Percentiles rank a stretch among this genome's conserved stretches.
Conservation (phyloP, 1,140 invertebrate genomes). For the Zaprionus africanus region DNA sequence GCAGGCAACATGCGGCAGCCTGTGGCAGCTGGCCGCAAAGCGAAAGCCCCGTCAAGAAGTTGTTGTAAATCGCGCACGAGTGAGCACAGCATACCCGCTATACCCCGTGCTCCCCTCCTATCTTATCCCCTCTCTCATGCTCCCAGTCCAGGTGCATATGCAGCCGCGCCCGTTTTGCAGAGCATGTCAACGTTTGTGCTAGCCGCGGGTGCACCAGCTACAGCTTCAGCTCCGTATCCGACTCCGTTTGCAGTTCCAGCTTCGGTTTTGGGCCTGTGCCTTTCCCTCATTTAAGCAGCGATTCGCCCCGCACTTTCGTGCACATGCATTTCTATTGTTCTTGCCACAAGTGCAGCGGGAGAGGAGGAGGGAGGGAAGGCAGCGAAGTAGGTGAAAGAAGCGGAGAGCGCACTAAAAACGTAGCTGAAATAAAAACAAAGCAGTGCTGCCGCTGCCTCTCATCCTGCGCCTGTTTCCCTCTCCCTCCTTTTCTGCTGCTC, state of each 20-base stretch:
- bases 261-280: slow-evolving; percentile 2
- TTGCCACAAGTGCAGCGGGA: slow-evolving; percentile 31
- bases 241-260: neutral
- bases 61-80: slow-evolving; percentile 72
- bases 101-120: slow-evolving; percentile 9
- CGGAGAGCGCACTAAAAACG: slow-evolving; percentile 46
- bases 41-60: slow-evolving; percentile 72
- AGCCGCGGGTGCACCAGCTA: slow-evolving; percentile 52
- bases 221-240: neutral
- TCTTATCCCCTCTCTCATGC: neutral
- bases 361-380: neutral
- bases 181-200: slow-evolving; percentile 55
- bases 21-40: slow-evolving; percentile 54
- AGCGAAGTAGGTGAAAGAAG: slow-evolving; percentile 5
- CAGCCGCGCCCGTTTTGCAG: slow-evolving; percentile 46
- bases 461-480: neutral
- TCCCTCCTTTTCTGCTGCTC: no score
- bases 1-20: slow-evolving; percentile 34
- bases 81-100: slow-evolving; percentile 50
- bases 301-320: slow-evolving; percentile 58
- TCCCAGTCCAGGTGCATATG: slow-evolving; percentile 24
- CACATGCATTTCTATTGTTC: slow-evolving; percentile 79
- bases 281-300: slow-evolving; percentile 42
- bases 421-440: slow-evolving; percentile 54
- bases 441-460: slow-evolving; percentile 22